A percentile compares a stretch with the other conserved stretches of the same genome.
Conservation (phyloP, 2,888 invertebrate genomes). For the Microctonus aethiopoides region DNA sequence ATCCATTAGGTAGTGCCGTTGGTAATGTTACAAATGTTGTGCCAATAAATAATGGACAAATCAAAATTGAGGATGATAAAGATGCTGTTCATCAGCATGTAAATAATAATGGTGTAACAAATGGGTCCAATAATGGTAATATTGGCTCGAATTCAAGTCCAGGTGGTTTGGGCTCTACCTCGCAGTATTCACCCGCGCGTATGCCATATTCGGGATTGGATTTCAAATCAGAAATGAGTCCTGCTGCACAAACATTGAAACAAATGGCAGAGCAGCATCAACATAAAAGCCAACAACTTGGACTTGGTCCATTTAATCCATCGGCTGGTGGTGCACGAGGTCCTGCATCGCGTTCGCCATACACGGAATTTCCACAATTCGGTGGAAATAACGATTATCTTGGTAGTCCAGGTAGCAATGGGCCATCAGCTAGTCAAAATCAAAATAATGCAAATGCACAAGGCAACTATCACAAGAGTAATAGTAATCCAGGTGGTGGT, state of each 20-base stretch:
- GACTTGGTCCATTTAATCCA: constrained; percentile 70
- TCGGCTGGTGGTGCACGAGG: constrained; percentile 65
- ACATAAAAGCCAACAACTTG: constrained; percentile 79
- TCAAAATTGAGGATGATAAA: constrained; percentile 65
- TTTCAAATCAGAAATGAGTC: constrained; percentile 79
- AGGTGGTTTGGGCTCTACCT: constrained; percentile 64
- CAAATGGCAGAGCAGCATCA: constrained; percentile 98
- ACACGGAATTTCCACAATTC: constrained; percentile 73
- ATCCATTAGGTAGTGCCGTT: constrained; percentile 44
- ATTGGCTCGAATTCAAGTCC: constrained; percentile 61
- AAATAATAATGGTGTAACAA: constrained; percentile 54
- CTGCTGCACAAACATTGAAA: constrained; percentile 94
- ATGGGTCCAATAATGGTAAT: constrained; percentile 47
- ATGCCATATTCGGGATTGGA: constrained; percentile 69
- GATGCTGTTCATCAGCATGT: constrained; percentile 57
- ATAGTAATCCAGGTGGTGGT: constrained; percentile 32
- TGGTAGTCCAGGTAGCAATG: constrained; percentile 67
- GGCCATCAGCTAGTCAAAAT: constrained; percentile 52
- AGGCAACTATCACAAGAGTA: constrained; percentile 62
- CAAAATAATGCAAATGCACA: constrained; percentile 51
- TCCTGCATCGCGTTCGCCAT: constrained; percentile 70
- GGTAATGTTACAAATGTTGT: constrained; percentile 44
- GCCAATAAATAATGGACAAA: constrained; percentile 58
- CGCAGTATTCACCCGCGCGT: constrained; percentile 68
- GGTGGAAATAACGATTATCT: constrained; percentile 67